Evolutionary conservation across 2,797 vertebrate genomes (phyloP), one percentile per base, ranked within the genome.

Genomic region (Scarus forsteni): DNA sequence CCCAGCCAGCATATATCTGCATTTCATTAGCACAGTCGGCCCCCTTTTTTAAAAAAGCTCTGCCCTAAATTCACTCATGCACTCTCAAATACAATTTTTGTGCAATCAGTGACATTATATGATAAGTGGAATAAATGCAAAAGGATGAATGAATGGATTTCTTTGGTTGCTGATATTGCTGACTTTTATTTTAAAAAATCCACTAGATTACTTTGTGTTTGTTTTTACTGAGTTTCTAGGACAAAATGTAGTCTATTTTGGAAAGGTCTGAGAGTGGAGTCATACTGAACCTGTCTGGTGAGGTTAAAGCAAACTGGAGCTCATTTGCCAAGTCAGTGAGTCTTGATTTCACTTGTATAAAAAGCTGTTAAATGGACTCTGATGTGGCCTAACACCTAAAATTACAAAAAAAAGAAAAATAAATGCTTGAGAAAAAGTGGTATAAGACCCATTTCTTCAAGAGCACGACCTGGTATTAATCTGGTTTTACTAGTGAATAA

Each of bases 11-110:
- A 81, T 79, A 81, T 66, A 80, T 85, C 58, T 79, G 58, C 68
- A 83, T 80, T 64, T 60, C 70, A 80, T 75, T 82, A 70, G 70
- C 73, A 78, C 53, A 78, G 50, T 68, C 10, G 3, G 56, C 9
- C 19, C 18, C 55, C 6, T 63, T 70, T 60, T 46, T 43, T n/a
- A n/a, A 36, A 55, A 46, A 40, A 69, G 34, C 8, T 15, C 7
- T 56, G 52, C 38, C 65, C 34, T 59, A 44, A 73, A 73, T 85
- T 79, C 18, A 49, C 35, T 60, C 45, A 42, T 11, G 4, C 60
- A 66, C 51, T 36, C 18, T 59, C 40, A 60, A 69, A 43, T 59
- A 52, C 27, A n/a, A 62, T 55, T 64, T 16, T 64, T 16, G 13
- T 62, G 27, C 50, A 58, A 49, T 72, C 66, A 46, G 44, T 48